These are phyloP conservation scores for Hyposmocoma kahamanoa DNA, from an alignment of 1,140 invertebrate genomes.

Conservation along the genomic window DNA sequence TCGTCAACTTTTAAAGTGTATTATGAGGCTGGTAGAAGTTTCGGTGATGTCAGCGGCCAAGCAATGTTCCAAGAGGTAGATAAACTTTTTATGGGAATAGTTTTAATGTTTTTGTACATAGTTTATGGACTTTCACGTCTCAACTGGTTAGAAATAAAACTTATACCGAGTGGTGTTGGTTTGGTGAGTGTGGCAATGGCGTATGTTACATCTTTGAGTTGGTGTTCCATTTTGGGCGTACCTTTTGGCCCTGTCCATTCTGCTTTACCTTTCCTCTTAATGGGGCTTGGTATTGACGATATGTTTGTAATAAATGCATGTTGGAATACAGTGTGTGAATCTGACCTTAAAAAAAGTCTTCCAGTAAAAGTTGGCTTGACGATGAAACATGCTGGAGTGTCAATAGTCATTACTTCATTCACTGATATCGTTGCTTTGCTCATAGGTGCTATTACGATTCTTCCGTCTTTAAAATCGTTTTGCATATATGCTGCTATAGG, in stretches of 20 bases:
- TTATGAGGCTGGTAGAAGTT: conserved; percentile 81
- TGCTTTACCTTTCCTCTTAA: conserved; percentile 86
- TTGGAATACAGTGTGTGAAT: conserved; percentile 76
- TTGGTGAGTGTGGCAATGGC: conserved; percentile 84
- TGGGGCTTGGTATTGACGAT: conserved; percentile 88
- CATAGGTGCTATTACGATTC: conserved; percentile 81
- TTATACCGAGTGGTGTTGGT: conserved; percentile 79
- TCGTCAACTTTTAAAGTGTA: conserved; percentile 64
- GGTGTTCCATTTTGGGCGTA: conserved; percentile 83
- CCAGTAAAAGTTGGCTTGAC: conserved; percentile 79
- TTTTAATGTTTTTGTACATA: conserved; percentile 84
- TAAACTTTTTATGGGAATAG: conserved; percentile 79
- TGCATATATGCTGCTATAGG: conserved; percentile 84
- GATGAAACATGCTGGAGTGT: conserved; percentile 86
- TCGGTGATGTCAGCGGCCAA: conserved; percentile 80
- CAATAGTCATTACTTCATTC: conserved; percentile 87
- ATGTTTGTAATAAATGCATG: conserved; percentile 88
- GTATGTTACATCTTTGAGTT: conserved; percentile 81
- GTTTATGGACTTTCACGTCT: conserved; percentile 82
- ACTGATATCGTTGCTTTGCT: conserved; percentile 88
- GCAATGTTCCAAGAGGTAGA: conserved; percentile 83
- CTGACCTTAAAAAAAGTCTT: conserved; percentile 71
- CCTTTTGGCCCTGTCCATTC: conserved; percentile 88
- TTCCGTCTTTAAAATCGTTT: conserved; percentile 83
- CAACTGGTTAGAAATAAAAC: conserved; percentile 83